Base-by-base conservation (phyloP, 2,797 vertebrate genomes). In the Merluccius polli region DNA sequence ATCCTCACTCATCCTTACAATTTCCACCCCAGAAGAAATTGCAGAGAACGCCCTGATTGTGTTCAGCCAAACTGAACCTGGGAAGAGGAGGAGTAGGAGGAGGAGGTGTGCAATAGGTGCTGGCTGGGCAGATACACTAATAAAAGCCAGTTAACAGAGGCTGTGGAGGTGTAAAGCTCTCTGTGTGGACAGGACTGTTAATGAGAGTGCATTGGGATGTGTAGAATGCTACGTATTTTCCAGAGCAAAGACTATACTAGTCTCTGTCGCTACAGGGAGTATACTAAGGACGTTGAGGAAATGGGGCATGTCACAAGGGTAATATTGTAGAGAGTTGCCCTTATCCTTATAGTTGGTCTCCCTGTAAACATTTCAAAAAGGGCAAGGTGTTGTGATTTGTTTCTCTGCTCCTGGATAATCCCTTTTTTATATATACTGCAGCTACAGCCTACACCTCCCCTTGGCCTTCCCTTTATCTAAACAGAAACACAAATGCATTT, bases 131-230 rank as follows among this genome's bases (percentile, higher is more conserved):
- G 59, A 65, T 24, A 65, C 24, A 13, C 59, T 65, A 65, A 27
- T 65, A 59, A 65, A 65, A 65, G 59, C 59, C 31, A 44, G 6
- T 38, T 35, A 18, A 21, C 0, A 1, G 11, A 65, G 59, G 59
- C 59, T 27, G 59, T 27, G 24, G 9, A 65, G 59, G 59, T 65
- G n/a, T 4, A n/a, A 65, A 27, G 59, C 24, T 11, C n/a, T 65
- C 8, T 65, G 24, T 27, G n/a, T 65, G 59, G n/a, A 59, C 21
- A 59, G 18, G 52, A 24, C n/a, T 27, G 59, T 1, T 27, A 63
- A 63, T 63, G 52, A 63, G 52, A 63, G n/a, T 63, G 52, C 52
- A 59, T n/a, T 59, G 48, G 48, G 48, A 27, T 27, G 52, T 63
- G 52, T 63, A 63, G 52, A 63, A 63, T 27, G n/a, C n/a, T 11